A percentile compares a stretch with the other conserved stretches of the same genome.
phyloP scores from a whole-genome alignment of 2,888 invertebrate species.

The Andricus curvator region DNA sequence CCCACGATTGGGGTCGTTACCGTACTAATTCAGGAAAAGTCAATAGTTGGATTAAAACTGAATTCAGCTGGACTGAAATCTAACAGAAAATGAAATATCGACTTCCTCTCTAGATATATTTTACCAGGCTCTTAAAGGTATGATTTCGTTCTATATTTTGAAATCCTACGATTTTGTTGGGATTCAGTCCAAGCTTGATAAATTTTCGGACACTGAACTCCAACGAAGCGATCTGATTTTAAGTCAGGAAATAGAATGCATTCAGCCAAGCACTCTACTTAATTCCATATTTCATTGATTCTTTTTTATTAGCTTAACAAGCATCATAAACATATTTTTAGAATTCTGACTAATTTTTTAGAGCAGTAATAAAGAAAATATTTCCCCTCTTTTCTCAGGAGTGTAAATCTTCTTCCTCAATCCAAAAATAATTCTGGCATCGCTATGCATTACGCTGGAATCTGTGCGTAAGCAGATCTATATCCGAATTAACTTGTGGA shows the following conservation, averaged over 20 bases:
- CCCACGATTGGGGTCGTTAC: too few relatives aligned
- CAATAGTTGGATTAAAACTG: neutral
- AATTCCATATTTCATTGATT: neutral
- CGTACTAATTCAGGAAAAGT: neutral
- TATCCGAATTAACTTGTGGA: neutral
- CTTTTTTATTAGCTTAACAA: neutral
- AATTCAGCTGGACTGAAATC: neutral
- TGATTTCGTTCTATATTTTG: neutral
- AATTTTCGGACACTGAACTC: slow-evolving; percentile 3
- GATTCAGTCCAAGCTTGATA: neutral
- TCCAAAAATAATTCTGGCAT: slow-evolving; percentile 35
- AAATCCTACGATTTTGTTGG: neutral
- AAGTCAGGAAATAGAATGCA: neutral
- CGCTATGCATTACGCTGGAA: neutral
- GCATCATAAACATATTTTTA: neutral
- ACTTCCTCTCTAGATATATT: neutral
- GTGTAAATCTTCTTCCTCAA: neutral
- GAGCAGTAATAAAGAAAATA: neutral
- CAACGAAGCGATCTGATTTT: neutral
- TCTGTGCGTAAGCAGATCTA: slow-evolving; percentile 7
- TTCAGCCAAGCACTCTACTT: neutral
- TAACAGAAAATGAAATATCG: neutral
- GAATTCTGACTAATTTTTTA: neutral
- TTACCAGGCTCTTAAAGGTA: neutral
- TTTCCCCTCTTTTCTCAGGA: neutral